Base-by-base conservation (phyloP, 2,888 invertebrate species). In the Chromoteleia sp. region DNA sequence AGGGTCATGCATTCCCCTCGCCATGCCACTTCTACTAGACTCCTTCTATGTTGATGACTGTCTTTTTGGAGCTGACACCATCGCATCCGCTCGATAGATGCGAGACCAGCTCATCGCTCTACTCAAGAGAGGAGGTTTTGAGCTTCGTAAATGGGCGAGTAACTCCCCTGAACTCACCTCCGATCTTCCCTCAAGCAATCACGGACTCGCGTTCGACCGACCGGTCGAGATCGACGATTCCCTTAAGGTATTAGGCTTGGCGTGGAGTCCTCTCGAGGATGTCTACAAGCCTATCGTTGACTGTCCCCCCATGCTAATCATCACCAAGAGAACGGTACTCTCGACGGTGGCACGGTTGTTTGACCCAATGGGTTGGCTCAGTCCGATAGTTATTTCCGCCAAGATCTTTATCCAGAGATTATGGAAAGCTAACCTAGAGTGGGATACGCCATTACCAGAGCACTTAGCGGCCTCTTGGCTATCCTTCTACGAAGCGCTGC, bases 291-390 rank as follows among this genome's bases (percentile, higher is more conserved):
- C 39, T n/a, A 12, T 2, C 0, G 39, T 39, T 14, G 12, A 39
- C 6, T 14, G 39, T 12, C 3, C 1, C 1, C n/a, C 39, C 2
- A 12, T 39, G 39, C 0, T 2, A 3, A 14, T 1, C 1, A 19
- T 50, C 10, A 50, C 48, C 1, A 50, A 50, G n/a, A 1, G 48
- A 1, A 50, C 48, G 0, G 12, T 21, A 0, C 6, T 50, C 1
- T 50, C 25, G 15, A 6, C n/a, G 3, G 25, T 50, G 5, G 48
- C 48, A 25, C 21, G 48, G 2, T 12, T 25, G 4, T 50, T 10
- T 25, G 48, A 50, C 48, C 48, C 19, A 5, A 4, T 50, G 12
- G 48, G 25, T 3, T 25, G 25, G 25, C 12, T 50, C 6, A 50
- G 48, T n/a, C 48, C 48, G 2, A 25, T 50, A 3, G n/a, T 45